Evolutionary conservation across 2,113 vertebrate species (phyloP).

Genomic region (Tragelaphus buxtoni): DNA sequence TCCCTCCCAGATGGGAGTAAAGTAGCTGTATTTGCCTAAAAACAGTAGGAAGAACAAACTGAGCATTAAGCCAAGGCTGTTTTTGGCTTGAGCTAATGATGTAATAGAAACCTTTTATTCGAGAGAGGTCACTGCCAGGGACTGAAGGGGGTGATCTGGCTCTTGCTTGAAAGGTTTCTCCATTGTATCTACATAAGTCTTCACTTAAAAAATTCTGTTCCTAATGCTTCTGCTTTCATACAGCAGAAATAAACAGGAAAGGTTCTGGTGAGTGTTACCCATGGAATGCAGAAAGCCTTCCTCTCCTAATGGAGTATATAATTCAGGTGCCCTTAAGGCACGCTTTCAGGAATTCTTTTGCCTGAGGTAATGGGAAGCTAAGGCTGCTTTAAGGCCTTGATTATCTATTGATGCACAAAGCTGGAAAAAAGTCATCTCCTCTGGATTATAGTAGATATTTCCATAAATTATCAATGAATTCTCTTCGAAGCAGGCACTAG

Average conservation of each 20-base stretch:
- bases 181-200: slow-evolving; percentile 93
- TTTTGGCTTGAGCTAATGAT: slow-evolving; percentile 96
- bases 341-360: slow-evolving; percentile 99
- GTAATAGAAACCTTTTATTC: slow-evolving; percentile 93
- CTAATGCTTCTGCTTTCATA: slow-evolving; percentile 88
- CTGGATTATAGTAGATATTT: slow-evolving; percentile 98
- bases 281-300: slow-evolving; percentile 93
- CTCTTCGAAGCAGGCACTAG: slow-evolving; percentile 86
- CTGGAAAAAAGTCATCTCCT: slow-evolving; percentile 97
- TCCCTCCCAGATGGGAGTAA: slow-evolving; percentile 90
- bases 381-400: slow-evolving; percentile 98
- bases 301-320: slow-evolving; percentile 99
- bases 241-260: slow-evolving; percentile 88
- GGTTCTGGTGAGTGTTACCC: slow-evolving; percentile 92
- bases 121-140: slow-evolving; percentile 86
- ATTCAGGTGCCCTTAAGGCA: slow-evolving; percentile 99
- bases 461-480: slow-evolving; percentile 99
- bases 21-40: slow-evolving; percentile 93
- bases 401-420: slow-evolving; percentile 99
- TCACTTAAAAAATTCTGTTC: slow-evolving; percentile 90
- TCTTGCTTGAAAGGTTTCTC: slow-evolving; percentile 86
- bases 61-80: slow-evolving; percentile 90
- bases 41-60: slow-evolving; percentile 98
- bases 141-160: slow-evolving; percentile 86
- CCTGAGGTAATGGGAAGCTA: slow-evolving; percentile 98